Evolutionary conservation across 2,113 vertebrate species (phyloP).

Genomic region (Rhodinocichla rosea): DNA sequence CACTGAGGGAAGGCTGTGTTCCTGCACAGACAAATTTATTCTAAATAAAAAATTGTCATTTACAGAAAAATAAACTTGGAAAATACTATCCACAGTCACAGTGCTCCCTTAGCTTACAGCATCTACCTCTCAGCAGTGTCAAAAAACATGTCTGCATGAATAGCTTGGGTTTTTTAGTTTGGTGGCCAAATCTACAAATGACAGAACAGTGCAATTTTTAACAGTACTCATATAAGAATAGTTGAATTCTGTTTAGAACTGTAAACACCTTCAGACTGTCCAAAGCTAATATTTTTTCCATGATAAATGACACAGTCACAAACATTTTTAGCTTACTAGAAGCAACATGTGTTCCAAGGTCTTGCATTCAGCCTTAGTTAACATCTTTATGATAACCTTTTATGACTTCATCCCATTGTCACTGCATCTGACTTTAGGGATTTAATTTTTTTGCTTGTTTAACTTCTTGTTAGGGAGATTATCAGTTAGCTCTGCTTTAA

Average conservation of each 20-base stretch:
- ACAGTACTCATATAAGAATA: not conserved
- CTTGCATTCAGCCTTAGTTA: not conserved
- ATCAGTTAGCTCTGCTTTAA: not conserved
- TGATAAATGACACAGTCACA: not conserved
- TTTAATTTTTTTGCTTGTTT: not conserved
- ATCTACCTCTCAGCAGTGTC: not conserved
- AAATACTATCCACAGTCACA: not conserved
- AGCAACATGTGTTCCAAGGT: not conserved
- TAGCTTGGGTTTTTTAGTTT: not conserved
- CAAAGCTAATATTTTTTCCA: not conserved
- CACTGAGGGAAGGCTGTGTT: not conserved
- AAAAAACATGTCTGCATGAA: not conserved
- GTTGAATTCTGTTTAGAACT: not conserved
- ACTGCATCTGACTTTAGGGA: not conserved
- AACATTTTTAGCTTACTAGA: not conserved
- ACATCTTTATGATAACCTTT: not conserved
- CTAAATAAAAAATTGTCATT: not conserved
- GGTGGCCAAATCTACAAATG: not conserved
- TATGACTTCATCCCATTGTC: not conserved
- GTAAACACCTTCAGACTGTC: not conserved
- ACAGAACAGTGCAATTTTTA: accelerated
- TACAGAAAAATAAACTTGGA: not conserved
- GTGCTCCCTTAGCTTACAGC: not conserved
- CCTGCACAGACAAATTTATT: not conserved
- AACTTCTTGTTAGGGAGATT: accelerated